Base-by-base conservation (phyloP, 2,113 vertebrate genomes). In the Octodon degus region DNA sequence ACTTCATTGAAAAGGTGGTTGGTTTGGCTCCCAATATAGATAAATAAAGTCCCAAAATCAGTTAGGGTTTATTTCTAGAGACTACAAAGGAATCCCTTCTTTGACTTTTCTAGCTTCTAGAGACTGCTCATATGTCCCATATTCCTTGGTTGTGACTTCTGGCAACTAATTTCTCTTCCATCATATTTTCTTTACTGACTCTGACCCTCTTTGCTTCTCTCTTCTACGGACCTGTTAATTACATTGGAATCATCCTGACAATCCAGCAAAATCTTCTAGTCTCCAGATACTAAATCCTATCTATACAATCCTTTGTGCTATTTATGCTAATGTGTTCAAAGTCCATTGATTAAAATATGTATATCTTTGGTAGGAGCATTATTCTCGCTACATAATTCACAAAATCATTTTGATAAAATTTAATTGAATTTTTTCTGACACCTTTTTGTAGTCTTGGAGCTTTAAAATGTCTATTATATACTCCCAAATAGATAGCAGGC, bases 381-480 rank as follows among this genome's bases (percentile, higher is more conserved):
- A 86, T 37, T 67, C 37, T 86, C 32, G 24, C 10, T 32, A 27
- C 1, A 67, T 13, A 7, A 32, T 91, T 92, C 30, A 95, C 20
- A 92, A 84, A 92, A 53, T 55, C 43, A 25, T 62, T 94, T 67
- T 67, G 12, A 74, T 40, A 58, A 82, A 83, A 1, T 24, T 60
- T 65, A 85, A 84, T 17, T 32, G 14, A 1, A 62, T 91, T 89
- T 89, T 89, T 95, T 90, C 85, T 81, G 74, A 24, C 12, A 96
- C 24, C 34, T 70, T 68, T 83, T 2, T 55, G 58, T 89, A 17
- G 1, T 82, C 20, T 80, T 20, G 20, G 17, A 43, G 65, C 76
- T 89, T 87, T 50, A 80, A 79, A 13, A 79, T 77, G 65, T 76
- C 50, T 68, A 76, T 82, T 72, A 83, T 19, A 27, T 24, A 87